Base-by-base conservation (phyloP, 30 jellyfish, hydroid and myxozoan genomes). In the Aurelia sp. region DNA sequence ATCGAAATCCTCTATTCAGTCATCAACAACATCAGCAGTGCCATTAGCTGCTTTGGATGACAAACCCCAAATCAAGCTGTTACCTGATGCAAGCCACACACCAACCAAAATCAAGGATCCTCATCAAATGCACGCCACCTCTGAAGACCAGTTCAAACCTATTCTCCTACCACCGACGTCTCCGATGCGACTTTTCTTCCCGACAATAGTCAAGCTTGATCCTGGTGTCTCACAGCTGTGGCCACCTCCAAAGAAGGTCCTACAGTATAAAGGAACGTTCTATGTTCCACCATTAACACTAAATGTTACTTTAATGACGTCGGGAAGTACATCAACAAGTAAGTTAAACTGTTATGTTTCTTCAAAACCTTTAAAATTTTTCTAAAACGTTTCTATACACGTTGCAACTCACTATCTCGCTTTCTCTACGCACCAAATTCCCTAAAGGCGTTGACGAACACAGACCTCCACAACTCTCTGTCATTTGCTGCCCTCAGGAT, bases 191-290 rank as follows among this genome's bases (percentile, higher is more conserved):
- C 84, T 88, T 18, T 82, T 67, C 65, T 59, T 81, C 20, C 96
- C 98, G 19, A 63, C 89, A 5, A 55, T 73, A 67, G 82, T 74
- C 40, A 66, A 68, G 50, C 69, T 94, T 18, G 99, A 94, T 59
- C 88, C 95, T 9, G 91, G 86, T 35, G 90, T 94, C 13, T 19
- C 67, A 0, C 91, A 66, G 35, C 89, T 94, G 59, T 84, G 96
- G 91, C 99, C 99, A 31, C 91, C 89, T 13, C 99, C 99, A 22
- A 93, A 85, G 58, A 70, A 35, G 30, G 71, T 94, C 22, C 38
- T 65, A 20, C 99, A 94, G 64, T 89, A 73, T 72, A 82, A 94
- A 84, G 99, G 99, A 60, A 74, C 95, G 22, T 82, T 50, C 22
- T 94, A 89, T 63, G 97, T 94, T 11, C 97, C 97, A 51, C 99